Evolutionary conservation across 2,113 vertebrate genomes (phyloP), one percentile per base, ranked within the genome.

Genomic region (Mus pahari): DNA sequence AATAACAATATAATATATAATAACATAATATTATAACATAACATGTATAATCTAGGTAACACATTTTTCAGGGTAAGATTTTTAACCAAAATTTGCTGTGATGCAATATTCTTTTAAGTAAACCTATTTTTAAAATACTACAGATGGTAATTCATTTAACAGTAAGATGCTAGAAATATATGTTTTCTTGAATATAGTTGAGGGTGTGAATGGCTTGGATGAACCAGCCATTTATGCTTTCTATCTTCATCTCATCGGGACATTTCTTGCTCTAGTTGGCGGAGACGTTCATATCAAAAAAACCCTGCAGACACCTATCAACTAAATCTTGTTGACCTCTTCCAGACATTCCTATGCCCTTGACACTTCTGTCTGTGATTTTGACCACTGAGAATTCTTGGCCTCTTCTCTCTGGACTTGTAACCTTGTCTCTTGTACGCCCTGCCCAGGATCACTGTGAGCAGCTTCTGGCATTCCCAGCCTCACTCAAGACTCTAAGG

Each of bases 51-150:
- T 93, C 50, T 93, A 66, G 82, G 58, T 89, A 83, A 94, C 78
- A 91, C 86, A 91, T 71, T 90, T 82, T 83, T 75, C 36, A 14
- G 83, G 42, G 87, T 66, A 45, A 55, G 20, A 0, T 91, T 91
- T 92, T 91, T 24, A 75, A 84, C 89, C 42, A 97, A 95, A 97
- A 79, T 90, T 74, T 94, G n/a, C 77, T 86, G 33, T 62, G 70
- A 94, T 89, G 71, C 58, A 89, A 89, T 89, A 86, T 96, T 96
- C 81, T 94, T 93, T 94, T 83, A 94, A 55, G 8, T 62, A 64
- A 91, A 83, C 45, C 28, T 36, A 55, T 75, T 93, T 93, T 97
- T 94, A 96, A 73, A 96, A 95, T 84, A 83, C 48, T 92, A 96
- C 92, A 97, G 17, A 55, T 71, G 55, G 74, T 89, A 58, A 94